Percentiles rank a stretch among this genome's conserved stretches.
These are phyloP conservation scores for Trimorus sp. DNA, from an alignment of 2,888 invertebrate genomes.

Conservation along the genomic window DNA sequence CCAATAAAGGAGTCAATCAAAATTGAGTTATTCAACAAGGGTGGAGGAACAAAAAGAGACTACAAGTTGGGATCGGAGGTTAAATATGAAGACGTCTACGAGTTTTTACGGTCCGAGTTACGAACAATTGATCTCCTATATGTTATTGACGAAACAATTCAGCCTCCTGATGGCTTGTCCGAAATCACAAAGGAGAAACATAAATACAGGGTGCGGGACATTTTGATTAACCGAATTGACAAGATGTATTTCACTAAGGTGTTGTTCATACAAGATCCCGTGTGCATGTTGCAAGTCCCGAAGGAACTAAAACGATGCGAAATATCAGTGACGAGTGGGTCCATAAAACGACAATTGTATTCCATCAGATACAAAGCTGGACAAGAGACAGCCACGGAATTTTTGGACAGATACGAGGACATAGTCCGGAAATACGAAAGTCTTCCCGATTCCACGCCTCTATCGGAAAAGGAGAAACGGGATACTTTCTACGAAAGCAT, in stretches of 20 bases:
- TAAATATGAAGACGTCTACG: constrained; percentile 62
- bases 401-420: no score
- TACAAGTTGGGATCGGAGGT: constrained; percentile 53
- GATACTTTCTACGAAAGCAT: no score
- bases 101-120: constrained; percentile 62
- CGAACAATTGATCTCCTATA: constrained; percentile 59
- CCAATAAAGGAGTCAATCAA: background rate
- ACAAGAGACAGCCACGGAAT: no score
- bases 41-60: constrained; percentile 47
- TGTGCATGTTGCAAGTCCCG: constrained; percentile 53
- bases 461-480: no score
- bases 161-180: constrained; percentile 33
- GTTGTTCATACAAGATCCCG: constrained; percentile 55
- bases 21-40: no score
- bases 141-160: constrained; percentile 52
- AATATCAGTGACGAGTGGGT: no score
- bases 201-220: constrained; percentile 63
- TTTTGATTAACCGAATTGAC: constrained; percentile 66
- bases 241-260: constrained; percentile 61
- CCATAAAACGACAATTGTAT: no score
- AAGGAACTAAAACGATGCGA: constrained; percentile 52
- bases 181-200: constrained; percentile 55
- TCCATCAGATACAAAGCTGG: no score
- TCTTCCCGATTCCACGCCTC: no score
- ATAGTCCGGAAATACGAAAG: no score